These are phyloP conservation scores for Stictonetta naevosa DNA, from an alignment of 2,113 vertebrate species.

Conservation along the genomic window DNA sequence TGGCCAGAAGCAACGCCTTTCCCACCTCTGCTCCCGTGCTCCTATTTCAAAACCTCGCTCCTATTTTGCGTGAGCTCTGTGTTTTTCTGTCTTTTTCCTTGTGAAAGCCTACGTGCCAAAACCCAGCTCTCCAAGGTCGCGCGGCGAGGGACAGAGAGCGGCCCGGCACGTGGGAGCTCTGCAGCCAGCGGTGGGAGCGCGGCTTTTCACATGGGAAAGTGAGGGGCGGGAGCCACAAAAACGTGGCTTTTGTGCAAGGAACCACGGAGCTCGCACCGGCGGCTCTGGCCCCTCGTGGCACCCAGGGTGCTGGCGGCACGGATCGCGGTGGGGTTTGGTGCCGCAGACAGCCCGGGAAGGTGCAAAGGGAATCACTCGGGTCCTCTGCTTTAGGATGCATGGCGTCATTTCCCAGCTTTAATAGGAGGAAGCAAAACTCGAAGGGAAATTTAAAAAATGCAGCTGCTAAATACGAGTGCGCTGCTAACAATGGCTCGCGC, in stretches of 20 bases:
- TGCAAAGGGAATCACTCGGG: background rate
- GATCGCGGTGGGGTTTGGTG: accelerated
- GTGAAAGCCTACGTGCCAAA: background rate
- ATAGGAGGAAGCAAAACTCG: background rate
- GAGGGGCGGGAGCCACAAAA: background rate
- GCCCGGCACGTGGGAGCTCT: background rate
- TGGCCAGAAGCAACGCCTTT: background rate
- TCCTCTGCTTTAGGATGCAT: accelerated
- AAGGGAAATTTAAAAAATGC: background rate
- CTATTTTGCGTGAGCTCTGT: background rate
- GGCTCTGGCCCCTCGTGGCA: background rate
- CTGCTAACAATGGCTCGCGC: background rate
- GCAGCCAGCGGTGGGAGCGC: background rate
- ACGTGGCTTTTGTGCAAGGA: background rate
- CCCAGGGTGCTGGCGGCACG: too few relatives aligned
- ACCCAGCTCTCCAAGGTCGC: background rate
- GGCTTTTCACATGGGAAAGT: too few relatives aligned
- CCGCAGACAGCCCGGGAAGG: background rate
- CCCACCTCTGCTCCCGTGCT: accelerated
- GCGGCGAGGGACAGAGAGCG: accelerated
- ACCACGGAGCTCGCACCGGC: background rate
- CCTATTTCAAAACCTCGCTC: background rate
- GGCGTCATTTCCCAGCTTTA: constrained; percentile 28
- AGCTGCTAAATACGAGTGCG: background rate
- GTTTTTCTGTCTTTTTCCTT: accelerated